Conservation (phyloP, 2,888 invertebrate genomes). For the Pristionchus mayeri region DNA sequence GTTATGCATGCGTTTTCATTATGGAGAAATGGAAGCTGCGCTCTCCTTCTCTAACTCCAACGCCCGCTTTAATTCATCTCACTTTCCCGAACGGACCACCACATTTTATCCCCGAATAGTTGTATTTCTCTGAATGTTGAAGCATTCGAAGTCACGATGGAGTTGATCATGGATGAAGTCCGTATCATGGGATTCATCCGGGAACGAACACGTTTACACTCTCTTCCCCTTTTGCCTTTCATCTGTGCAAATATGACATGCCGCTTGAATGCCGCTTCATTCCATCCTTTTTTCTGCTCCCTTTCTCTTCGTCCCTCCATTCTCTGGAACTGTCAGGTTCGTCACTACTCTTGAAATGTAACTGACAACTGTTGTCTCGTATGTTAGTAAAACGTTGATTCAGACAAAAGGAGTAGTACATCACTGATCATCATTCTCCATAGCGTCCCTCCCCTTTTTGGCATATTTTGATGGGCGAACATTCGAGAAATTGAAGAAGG, state of each 20-base stretch:
- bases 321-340: not conserved
- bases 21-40: not conserved
- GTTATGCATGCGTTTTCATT: conserved; percentile 36
- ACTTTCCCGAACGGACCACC: conserved; percentile 3
- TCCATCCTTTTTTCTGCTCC: not conserved
- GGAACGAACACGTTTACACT: not conserved
- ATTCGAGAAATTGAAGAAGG: conserved; percentile 2
- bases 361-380: not conserved
- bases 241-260: conserved; percentile 11
- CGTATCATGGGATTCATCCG: not conserved
- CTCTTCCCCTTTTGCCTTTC: not conserved
- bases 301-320: not conserved
- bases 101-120: not conserved
- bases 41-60: not conserved
- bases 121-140: not conserved
- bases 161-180: not conserved
- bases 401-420: not conserved
- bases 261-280: not conserved
- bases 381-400: not conserved
- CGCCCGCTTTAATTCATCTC: not conserved
- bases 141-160: not conserved
- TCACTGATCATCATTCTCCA: not conserved
- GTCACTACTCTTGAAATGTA: not conserved
- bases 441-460: not conserved
- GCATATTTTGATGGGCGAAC: not conserved